Evolutionary conservation across 2,797 vertebrate genomes (phyloP), one percentile per base, ranked within the genome.

Genomic region (Philypnodon macrostomus): DNA sequence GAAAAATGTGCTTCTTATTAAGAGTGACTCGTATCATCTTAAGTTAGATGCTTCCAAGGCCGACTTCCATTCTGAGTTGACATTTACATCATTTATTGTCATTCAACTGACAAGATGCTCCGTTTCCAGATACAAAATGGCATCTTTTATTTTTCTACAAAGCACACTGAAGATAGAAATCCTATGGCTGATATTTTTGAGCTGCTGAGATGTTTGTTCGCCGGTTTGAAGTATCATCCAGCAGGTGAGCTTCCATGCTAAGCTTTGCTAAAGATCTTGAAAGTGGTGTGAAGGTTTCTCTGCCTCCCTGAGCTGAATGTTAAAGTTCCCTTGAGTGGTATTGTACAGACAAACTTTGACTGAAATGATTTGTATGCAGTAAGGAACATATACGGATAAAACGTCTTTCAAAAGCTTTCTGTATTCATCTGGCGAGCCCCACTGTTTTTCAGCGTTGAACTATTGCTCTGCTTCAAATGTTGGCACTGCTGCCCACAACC

Each of bases 351-450:
- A 63, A 71, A 71, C 47, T 68, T 71, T 47, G 42, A 37, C 41
- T 31, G 39, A 58, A 59, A 67, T 10, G 1, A 80, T 83, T 77
- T 81, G 74, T 78, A 84, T 83, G 82, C 78, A 58, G 67, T 54
- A n/a, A 50, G 61, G 70, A 75, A 73, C 64, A 63, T 54, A 41
- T 51, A 49, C 18, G 35, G 60, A 72, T 70, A 47, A 79, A 82
- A 78, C 62, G 64, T 55, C 65, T 80, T 81, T 80, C 64, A 77
- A 63, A 79, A 62, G 54, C 47, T 16, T 67, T 81, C 60, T 67
- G 73, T 67, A 80, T 87, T 88, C 79, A 78, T 77, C 67, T 51
- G 23, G 66, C 12, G 45, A 63, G 46, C 30, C 18, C 51, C 47
- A 73, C 62, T 66, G 63, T 77, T 52, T 79, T 80, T 72, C 70